Evolutionary conservation across 2,888 invertebrate species (phyloP).

Genomic region (Erynnis tages): DNA sequence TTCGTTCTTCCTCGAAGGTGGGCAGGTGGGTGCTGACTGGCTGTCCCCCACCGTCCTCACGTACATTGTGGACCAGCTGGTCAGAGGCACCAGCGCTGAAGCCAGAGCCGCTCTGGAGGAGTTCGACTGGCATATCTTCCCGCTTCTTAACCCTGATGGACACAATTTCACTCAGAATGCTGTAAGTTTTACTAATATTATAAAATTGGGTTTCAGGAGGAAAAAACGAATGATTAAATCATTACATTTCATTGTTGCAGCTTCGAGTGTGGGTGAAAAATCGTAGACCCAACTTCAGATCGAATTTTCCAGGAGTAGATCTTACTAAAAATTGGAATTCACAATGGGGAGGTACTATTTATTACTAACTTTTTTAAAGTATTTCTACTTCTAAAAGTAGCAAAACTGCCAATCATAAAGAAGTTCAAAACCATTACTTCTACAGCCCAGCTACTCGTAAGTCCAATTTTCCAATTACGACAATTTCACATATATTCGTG

Average conservation of each 20-base stretch:
- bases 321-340: conserved; percentile 85
- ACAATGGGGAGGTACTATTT: conserved; percentile 77
- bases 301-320: conserved; percentile 80
- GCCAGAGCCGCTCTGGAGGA: conserved; percentile 73
- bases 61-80: conserved; percentile 82
- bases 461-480: neutral
- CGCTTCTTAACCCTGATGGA: conserved; percentile 89
- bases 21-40: conserved; percentile 90
- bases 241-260: conserved; percentile 44
- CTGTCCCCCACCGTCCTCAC: conserved; percentile 84
- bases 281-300: conserved; percentile 55
- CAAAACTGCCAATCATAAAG: neutral
- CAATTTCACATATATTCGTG: too few relatives aligned
- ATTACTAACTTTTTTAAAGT: neutral
- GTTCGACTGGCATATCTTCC: conserved; percentile 88
- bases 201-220: too few relatives aligned
- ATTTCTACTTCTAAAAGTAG: too few relatives aligned
- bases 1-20: conserved; percentile 64
- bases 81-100: conserved; percentile 76
- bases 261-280: conserved; percentile 86
- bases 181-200: too few relatives aligned
- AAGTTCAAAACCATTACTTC: too few relatives aligned
- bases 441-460: neutral
- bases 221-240: too few relatives aligned
- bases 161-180: conserved; percentile 84